Percentiles rank a stretch among this genome's conserved stretches.
Conservation (phyloP, 2,113 vertebrate genomes). For the Lycocorax pyrrhopterus region DNA sequence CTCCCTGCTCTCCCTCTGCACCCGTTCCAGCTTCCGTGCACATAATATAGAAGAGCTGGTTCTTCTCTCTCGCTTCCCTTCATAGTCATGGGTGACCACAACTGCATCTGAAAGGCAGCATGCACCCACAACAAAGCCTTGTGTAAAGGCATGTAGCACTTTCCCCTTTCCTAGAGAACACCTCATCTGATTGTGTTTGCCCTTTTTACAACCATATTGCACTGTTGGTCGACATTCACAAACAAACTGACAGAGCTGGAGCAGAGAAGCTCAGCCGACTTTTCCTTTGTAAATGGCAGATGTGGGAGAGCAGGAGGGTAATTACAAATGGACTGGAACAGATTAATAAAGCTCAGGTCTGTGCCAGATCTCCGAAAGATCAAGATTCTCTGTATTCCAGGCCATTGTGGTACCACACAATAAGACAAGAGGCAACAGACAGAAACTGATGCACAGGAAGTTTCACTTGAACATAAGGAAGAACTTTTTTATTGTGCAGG, state of each 20-base stretch:
- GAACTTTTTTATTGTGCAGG: not conserved
- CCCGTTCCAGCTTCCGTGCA: not conserved
- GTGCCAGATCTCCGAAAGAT: not conserved
- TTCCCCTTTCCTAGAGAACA: not conserved
- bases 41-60: not conserved
- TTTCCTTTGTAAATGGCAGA: not conserved
- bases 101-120: not conserved
- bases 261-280: not conserved
- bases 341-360: not conserved
- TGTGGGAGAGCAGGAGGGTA: not conserved
- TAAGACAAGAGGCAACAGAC: not conserved
- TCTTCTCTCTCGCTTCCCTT: not conserved
- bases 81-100: not conserved
- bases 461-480: not conserved
- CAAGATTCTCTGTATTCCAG: not conserved
- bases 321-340: not conserved
- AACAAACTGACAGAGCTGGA: not conserved
- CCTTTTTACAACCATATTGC: not conserved
- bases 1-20: not conserved
- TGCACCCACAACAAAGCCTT: not conserved
- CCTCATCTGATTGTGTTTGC: not conserved
- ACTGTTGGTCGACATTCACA: not conserved
- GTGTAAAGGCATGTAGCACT: not conserved
- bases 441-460: not conserved
- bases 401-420: not conserved